A percentile compares a stretch with the other conserved stretches of the same genome.
Evolutionary conservation across 1,140 invertebrate species (phyloP).

Genomic region (Platyscapa corneri): DNA sequence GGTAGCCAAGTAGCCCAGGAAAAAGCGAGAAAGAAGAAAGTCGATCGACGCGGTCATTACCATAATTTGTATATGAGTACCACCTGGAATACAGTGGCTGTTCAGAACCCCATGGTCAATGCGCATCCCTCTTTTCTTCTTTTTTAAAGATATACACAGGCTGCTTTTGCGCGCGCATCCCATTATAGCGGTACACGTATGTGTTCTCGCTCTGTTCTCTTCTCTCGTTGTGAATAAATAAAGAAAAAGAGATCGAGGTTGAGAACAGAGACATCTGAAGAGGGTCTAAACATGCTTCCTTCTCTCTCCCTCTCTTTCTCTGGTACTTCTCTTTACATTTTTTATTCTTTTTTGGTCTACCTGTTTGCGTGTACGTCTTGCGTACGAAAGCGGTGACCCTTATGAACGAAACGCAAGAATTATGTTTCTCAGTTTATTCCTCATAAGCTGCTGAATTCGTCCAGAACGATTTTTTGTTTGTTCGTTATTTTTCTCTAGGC

Average conservation of each 20-base stretch:
- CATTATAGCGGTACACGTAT: constrained; percentile 50
- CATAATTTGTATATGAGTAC: constrained; percentile 65
- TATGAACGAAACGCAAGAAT: not conserved
- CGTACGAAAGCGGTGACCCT: constrained; percentile 60
- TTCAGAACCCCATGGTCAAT: constrained; percentile 56
- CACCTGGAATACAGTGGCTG: constrained; percentile 57
- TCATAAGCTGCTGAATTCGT: not conserved
- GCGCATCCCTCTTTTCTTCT: constrained; percentile 29
- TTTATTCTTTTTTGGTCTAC: constrained; percentile 44
- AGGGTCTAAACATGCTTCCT: not conserved
- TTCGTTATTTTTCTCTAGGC: not conserved
- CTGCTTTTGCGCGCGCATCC: constrained; percentile 41
- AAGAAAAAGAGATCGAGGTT: constrained; percentile 34
- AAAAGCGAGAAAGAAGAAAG: constrained; percentile 44
- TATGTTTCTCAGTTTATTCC: not conserved
- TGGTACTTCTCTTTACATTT: constrained; percentile 47
- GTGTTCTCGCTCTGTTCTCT: not conserved
- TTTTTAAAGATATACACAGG: constrained; percentile 3
- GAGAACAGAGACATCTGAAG: constrained; percentile 17
- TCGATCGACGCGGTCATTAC: constrained; percentile 62
- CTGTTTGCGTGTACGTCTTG: constrained; percentile 43
- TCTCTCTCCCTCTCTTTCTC: constrained; percentile 53
- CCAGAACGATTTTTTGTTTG: too few relatives aligned
- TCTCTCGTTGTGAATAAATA: constrained; percentile 4
- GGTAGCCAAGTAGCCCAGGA: constrained; percentile 35